A percentile compares a stretch with the other conserved stretches of the same genome.
Evolutionary conservation across 2,113 vertebrate species (phyloP).

Genomic region (Steatornis caripensis): DNA sequence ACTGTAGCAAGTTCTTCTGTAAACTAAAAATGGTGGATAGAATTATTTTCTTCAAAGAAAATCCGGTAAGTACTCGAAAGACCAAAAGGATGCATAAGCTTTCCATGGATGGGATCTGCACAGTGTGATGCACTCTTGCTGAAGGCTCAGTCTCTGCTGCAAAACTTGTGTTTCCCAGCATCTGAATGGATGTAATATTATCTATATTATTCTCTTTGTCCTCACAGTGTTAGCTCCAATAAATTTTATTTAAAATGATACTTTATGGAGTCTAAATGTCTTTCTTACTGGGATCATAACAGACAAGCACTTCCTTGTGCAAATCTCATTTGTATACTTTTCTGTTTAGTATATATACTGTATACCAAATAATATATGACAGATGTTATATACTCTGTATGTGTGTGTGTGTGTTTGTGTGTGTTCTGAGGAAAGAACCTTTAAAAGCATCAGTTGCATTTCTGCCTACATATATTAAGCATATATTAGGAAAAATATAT

Average conservation of each 20-base stretch:
- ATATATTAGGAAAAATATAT: not conserved
- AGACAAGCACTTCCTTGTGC: not conserved
- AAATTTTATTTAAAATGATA: not conserved
- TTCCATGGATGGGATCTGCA: not conserved
- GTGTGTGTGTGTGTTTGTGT: not conserved
- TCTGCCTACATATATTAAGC: not conserved
- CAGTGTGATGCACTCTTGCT: not conserved
- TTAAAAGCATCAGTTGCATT: not conserved
- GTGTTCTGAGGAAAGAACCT: not conserved
- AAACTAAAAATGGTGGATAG: not conserved
- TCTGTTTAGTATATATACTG: not conserved
- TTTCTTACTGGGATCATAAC: not conserved
- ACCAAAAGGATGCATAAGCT: not conserved
- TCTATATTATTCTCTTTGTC: not conserved
- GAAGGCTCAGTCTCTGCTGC: not conserved
- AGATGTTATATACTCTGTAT: not conserved
- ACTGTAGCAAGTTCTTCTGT: not conserved
- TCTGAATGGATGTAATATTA: not conserved
- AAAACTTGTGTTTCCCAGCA: not conserved
- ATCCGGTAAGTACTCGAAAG: not conserved
- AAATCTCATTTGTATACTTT: not conserved
- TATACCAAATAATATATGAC: not conserved
- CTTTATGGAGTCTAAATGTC: not conserved
- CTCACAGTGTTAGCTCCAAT: not conserved
- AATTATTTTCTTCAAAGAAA: not conserved